Conservation (phyloP, 2,888 invertebrate genomes). For the Bimastos eiseni region DNA sequence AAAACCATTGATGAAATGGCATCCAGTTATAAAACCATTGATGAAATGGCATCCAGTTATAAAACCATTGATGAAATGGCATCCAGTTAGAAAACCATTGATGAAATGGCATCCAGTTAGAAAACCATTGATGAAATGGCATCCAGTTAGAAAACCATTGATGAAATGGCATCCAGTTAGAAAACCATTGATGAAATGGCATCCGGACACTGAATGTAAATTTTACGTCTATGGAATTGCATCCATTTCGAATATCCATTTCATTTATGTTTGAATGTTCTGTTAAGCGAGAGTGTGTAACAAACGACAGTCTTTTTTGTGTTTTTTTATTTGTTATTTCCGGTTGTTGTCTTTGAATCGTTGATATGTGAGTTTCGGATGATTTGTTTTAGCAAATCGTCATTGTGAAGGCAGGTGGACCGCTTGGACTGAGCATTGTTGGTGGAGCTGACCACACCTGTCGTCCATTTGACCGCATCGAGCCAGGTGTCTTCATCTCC, state of each 20-base stretch:
- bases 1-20: too few species aligned
- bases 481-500: constrained; percentile 96
- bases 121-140: too few species aligned
- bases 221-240: too few species aligned
- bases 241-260: not conserved
- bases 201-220: too few species aligned
- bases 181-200: too few species aligned
- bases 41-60: too few species aligned
- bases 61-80: too few species aligned
- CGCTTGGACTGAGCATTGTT: constrained; percentile 96
- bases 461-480: constrained; percentile 92
- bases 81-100: too few species aligned
- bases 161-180: too few species aligned
- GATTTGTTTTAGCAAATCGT: constrained; percentile 74
- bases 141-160: too few species aligned
- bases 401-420: constrained; percentile 85
- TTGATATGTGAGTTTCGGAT: not conserved
- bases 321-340: not conserved
- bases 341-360: not conserved
- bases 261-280: not conserved
- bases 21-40: too few species aligned
- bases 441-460: constrained; percentile 97
- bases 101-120: too few species aligned
- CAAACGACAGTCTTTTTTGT: not conserved
- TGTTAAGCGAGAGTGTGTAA: not conserved